Conservation (phyloP, 2,113 vertebrate species). For the Ceyx melanurus region DNA sequence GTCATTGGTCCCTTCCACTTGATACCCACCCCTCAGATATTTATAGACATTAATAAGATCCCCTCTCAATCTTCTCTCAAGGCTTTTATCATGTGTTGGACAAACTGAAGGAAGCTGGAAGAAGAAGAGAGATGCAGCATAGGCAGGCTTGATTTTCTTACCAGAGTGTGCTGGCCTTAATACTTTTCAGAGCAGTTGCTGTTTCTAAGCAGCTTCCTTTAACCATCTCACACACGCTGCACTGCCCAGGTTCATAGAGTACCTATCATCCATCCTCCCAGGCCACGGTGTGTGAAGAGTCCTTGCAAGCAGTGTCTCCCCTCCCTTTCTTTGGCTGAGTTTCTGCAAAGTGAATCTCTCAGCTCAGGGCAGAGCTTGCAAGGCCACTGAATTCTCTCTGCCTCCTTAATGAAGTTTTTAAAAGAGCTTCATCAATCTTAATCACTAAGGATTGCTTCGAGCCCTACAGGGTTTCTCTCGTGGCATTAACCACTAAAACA, state of each 20-base stretch:
- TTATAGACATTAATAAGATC: no score
- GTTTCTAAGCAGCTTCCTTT: background rate
- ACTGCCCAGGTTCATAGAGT: background rate
- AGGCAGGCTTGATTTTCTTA: background rate
- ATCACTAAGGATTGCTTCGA: constrained; percentile 15
- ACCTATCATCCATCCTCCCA: background rate
- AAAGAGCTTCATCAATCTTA: constrained; percentile 60
- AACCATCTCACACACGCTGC: fast-evolving
- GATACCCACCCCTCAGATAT: no score
- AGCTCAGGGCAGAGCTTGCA: background rate
- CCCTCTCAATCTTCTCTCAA: no score
- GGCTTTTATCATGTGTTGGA: background rate
- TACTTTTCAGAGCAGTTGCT: background rate
- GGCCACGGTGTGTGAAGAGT: background rate
- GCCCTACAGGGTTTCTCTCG: constrained; percentile 3
- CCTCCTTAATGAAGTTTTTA: constrained; percentile 51
- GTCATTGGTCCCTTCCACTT: no score
- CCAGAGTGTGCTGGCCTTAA: background rate
- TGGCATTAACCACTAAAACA: constrained; percentile 21
- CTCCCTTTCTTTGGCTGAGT: background rate
- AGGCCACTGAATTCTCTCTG: constrained; percentile 44
- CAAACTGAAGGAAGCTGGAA: background rate
- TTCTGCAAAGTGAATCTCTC: constrained; percentile 34
- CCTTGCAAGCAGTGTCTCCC: background rate
- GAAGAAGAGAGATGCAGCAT: background rate